phyloP scores from a whole-genome alignment of 2,888 invertebrate genomes.

The Agrochola litura region DNA sequence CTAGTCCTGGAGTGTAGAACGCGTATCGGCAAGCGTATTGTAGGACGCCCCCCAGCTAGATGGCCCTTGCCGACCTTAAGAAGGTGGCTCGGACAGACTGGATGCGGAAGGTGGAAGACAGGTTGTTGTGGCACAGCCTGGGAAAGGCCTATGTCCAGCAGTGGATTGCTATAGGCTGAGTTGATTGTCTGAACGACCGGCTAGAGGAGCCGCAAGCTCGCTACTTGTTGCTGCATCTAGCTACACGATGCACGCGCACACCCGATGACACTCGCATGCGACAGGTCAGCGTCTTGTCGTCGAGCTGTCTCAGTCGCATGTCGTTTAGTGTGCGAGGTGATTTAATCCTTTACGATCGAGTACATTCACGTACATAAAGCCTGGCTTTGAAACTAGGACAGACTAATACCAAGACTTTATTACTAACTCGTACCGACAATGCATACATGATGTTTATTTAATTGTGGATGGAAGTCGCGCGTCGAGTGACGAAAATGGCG shows the following conservation, averaged over 20 bases:
- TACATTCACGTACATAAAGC: constrained; percentile 52
- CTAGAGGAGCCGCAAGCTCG: too few relatives aligned
- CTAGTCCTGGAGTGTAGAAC: too few relatives aligned
- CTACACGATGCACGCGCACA: too few relatives aligned
- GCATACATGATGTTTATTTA: constrained; percentile 36
- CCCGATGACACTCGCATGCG: neutral
- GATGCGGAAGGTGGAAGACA: too few relatives aligned
- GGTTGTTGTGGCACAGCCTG: too few relatives aligned
- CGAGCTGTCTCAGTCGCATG: neutral
- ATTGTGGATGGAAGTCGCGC: constrained; percentile 6
- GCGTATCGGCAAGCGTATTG: too few relatives aligned
- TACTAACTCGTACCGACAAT: constrained; percentile 29
- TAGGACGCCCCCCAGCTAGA: too few relatives aligned
- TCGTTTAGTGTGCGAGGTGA: neutral
- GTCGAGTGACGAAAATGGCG: neutral
- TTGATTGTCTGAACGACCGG: too few relatives aligned
- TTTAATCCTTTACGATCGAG: constrained; percentile 30
- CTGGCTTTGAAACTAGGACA: constrained; percentile 44
- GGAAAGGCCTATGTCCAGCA: too few relatives aligned
- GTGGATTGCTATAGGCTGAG: too few relatives aligned
- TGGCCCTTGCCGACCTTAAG: too few relatives aligned
- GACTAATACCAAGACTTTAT: constrained; percentile 36
- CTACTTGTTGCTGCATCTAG: neutral
- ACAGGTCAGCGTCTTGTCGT: neutral
- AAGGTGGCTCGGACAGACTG: too few relatives aligned